These are phyloP conservation scores for Pipistrellus kuhlii DNA, from an alignment of 2,797 vertebrate species.

Conservation along the genomic window DNA sequence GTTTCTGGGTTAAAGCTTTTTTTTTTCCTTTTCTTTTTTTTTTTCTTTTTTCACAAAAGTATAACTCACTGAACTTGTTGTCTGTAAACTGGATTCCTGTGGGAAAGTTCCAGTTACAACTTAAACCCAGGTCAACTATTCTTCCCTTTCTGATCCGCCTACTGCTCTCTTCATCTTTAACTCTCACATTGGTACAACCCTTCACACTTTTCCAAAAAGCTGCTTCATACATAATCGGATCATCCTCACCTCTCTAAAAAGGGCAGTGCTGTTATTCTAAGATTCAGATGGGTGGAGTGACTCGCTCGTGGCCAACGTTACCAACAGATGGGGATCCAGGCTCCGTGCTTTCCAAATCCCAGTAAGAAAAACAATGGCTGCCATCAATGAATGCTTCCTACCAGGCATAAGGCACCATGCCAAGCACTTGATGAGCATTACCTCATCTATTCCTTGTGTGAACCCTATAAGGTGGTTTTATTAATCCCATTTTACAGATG, in stretches of 20 bases:
- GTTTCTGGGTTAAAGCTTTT: conserved; percentile 48
- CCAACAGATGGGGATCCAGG: background rate
- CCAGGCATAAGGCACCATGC: background rate
- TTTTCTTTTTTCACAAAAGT: background rate
- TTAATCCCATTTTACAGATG: conserved; percentile 68
- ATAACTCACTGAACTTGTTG: conserved; percentile 42
- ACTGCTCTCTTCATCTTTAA: background rate
- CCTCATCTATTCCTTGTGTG: background rate
- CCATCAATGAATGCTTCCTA: background rate
- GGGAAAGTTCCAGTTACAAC: conserved; percentile 25
- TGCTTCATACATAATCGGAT: background rate
- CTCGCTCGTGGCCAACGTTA: background rate
- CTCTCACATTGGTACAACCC: background rate
- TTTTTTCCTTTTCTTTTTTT: no score
- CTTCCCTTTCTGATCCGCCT: background rate
- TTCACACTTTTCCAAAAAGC: background rate
- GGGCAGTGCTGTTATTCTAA: background rate
- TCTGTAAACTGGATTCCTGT: conserved; percentile 51
- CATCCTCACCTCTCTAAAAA: background rate
- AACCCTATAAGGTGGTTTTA: background rate
- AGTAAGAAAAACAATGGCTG: conserved; percentile 11
- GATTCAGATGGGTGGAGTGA: background rate
- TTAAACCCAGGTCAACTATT: background rate
- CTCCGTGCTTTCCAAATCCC: background rate
- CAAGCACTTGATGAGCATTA: conserved; percentile 8